Evolutionary conservation across 2,797 vertebrate genomes (phyloP), one percentile per base, ranked within the genome.

Genomic region (Tiaroga cobitis): DNA sequence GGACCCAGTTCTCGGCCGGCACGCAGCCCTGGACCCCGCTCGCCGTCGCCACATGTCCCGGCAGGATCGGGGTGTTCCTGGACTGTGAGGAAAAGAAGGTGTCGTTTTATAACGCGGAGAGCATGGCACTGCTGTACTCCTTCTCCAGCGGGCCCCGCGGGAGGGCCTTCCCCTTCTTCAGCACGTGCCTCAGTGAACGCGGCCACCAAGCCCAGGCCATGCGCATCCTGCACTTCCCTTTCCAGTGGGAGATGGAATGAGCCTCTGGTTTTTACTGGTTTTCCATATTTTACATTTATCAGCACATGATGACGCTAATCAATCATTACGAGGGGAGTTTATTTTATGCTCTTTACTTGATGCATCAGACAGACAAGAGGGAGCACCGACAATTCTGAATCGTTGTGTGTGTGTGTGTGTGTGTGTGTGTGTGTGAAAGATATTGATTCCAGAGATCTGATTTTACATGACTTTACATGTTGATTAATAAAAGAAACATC

Each of bases 111-210:
- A 90, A 97, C 0, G 95, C 95, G 0, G 91, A 95, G 2, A 85
- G 95, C 39, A 96, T 97, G 96, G 93, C 91, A 16, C 94, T 96
- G 81, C 92, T 97, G 46, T 96, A 93, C 92, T 93, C 94, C 0
- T 97, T 97, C 83, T 83, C 87, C 83, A 91, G 91, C 7, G 94
- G 93, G 43, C 94, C 95, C 0, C 90, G 91, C 0, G 89, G 92
- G 65, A 95, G 92, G 15, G 94, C 90, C 51, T 96, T 94, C 83
- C 96, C 97, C 63, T 97, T 97, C 92, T 97, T 97, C 91, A 97
- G 96, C 92, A 96, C 96, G 2, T 97, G 97, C 86, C 94, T 97
- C 43, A 94, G 93, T 0, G 93, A 95, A 0, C 91, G 87, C 46
- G 86, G 80, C 34, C 93, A 91, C 82, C 95, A 92, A 16, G 5